Evolutionary conservation across 2,888 invertebrate genomes (phyloP).

Genomic region (Leptopterna dolabrata): DNA sequence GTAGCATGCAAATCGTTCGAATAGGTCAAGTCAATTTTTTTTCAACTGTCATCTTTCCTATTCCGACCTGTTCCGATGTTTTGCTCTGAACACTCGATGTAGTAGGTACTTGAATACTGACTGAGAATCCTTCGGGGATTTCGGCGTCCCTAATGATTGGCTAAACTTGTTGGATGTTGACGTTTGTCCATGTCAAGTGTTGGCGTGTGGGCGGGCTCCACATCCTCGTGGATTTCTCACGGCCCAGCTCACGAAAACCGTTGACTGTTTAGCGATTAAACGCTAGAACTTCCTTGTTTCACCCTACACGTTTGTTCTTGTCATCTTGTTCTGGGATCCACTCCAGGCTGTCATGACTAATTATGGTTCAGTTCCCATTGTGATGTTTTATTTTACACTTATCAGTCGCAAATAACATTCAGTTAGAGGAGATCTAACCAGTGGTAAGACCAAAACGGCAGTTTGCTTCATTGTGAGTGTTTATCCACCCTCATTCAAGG

Average conservation of each 20-base stretch:
- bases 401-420: no score
- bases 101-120: not conserved
- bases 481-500: no score
- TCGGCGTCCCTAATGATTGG: not conserved
- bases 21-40: not conserved
- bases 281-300: not conserved
- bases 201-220: not conserved
- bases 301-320: not conserved
- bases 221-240: not conserved
- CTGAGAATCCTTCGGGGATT: not conserved
- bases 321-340: not conserved
- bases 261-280: not conserved
- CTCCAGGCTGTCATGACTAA: not conserved
- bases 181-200: not conserved
- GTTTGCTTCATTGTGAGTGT: no score
- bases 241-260: not conserved
- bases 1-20: not conserved
- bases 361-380: no score
- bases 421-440: no score
- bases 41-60: not conserved
- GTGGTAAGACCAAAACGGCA: no score
- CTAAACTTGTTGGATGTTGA: not conserved
- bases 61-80: not conserved
- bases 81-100: not conserved
- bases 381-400: no score